Percentiles rank a stretch among this genome's conserved stretches.
These are phyloP conservation scores for Stomorhina lunata DNA, from an alignment of 2,888 invertebrate genomes.

Conservation along the genomic window DNA sequence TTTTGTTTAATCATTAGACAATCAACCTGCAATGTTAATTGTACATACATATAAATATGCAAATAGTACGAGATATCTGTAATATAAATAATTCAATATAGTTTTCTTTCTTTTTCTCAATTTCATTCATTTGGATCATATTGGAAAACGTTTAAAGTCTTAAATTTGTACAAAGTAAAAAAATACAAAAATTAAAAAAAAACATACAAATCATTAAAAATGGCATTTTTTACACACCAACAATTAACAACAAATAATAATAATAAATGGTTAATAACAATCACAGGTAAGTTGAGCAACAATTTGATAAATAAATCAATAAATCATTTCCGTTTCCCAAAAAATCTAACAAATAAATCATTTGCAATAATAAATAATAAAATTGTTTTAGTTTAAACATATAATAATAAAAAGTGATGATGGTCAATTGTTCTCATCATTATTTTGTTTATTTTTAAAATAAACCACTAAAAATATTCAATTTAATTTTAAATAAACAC, in stretches of 20 bases:
- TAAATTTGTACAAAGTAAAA: constrained; percentile 51
- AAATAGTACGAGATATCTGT: too few species aligned
- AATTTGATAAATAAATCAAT: too few species aligned
- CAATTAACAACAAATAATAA: constrained; percentile 63
- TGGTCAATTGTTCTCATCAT: not conserved
- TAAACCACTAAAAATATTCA: constrained; percentile 27
- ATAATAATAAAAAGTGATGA: not conserved
- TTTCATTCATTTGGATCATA: constrained; percentile 33
- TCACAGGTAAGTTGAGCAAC: constrained; percentile 76
- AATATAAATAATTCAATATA: constrained; percentile 43
- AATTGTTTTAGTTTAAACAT: not conserved
- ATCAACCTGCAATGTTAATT: not conserved
- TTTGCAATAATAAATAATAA: not conserved
- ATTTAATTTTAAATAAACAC: constrained; percentile 38
- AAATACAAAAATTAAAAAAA: not conserved
- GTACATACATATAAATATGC: too few species aligned
- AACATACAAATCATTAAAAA: constrained; percentile 47
- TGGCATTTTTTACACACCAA: constrained; percentile 54
- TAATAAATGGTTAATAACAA: constrained; percentile 74
- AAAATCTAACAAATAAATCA: constrained; percentile 11
- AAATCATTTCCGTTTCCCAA: too few species aligned
- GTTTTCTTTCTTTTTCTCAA: constrained; percentile 47
- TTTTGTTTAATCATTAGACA: constrained; percentile 11
- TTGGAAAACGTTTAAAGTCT: constrained; percentile 28
- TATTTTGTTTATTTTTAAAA: constrained; percentile 36